Evolutionary conservation across 2,113 vertebrate genomes (phyloP), one percentile per base, ranked within the genome.

Genomic region (Telmatochromis brichardi): DNA sequence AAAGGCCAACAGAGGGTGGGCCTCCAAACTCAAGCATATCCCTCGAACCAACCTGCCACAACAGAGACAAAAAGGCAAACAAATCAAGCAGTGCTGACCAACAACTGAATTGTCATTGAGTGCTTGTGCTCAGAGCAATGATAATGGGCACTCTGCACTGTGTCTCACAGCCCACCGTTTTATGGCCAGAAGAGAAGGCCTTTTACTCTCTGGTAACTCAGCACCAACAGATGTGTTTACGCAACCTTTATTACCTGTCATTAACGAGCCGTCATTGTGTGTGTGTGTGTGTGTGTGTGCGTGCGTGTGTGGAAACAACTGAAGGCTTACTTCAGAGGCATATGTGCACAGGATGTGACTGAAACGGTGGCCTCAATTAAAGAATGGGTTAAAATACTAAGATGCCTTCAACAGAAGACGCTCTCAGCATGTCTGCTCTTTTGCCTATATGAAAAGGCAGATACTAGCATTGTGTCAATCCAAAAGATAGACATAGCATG

Each of bases 181-280:
- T 94, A 94, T 88, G 65, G 85, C 81, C 63, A 65, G 53, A 73
- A 33, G 37, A 84, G 71, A 33, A 86, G 87, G 57, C 85, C 86
- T 92, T 94, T 94, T 91, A 93, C 92, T 92, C 90, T 92, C 82
- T 91, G 92, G 85, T 92, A 95, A 92, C 89, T 82, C 93, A 86
- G 92, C 73, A 86, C 87, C 90, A 91, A 92, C 94, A 95, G 94
- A 95, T 95, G 94, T 95, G 94, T 95, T 95, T 94, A 95, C 94
- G 89, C 92, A 89, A 81, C 90, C 90, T 96, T 96, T 96, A 96
- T 91, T 94, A 92, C 92, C 92, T 93, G 91, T 91, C 93, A 95
- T 95, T 95, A 95, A 93, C 31, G 86, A 91, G 94, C 93, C 90
- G 92, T 93, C 92, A 91, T 91, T 88, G 47, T 89, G 85, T 81